Evolutionary conservation across 2,888 invertebrate species (phyloP).

Genomic region (Stictocephala bisonia): DNA sequence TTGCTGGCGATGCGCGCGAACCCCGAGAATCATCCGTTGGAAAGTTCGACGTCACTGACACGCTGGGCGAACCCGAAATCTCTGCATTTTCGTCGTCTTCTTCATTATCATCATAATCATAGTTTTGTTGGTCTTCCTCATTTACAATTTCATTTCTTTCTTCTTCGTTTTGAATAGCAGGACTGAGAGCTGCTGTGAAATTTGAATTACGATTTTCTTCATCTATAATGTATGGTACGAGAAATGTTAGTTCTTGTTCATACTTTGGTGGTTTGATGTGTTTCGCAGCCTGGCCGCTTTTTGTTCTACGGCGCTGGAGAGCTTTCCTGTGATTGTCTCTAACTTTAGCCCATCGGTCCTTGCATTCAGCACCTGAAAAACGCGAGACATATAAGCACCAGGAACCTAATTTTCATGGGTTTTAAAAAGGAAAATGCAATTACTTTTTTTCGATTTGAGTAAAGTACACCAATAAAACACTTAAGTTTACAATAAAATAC

Average conservation of each 20-base stretch:
- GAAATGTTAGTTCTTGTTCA: conserved; percentile 22
- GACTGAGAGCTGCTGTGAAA: too few relatives aligned
- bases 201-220: conserved; percentile 8
- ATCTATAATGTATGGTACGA: conserved; percentile 7
- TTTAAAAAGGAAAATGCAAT: too few relatives aligned
- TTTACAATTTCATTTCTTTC: not conserved
- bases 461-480: too few relatives aligned
- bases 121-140: not conserved
- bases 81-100: not conserved
- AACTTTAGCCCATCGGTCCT: conserved; percentile 21
- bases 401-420: too few relatives aligned
- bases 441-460: too few relatives aligned
- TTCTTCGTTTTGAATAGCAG: conserved; percentile 12
- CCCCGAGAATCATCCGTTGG: not conserved
- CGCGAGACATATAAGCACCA: too few relatives aligned
- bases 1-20: not conserved
- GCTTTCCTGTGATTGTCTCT: conserved; percentile 22
- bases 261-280: conserved; percentile 17
- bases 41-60: not conserved
- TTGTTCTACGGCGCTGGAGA: conserved; percentile 23
- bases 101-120: too few relatives aligned
- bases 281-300: not conserved
- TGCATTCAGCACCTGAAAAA: conserved; percentile 19
- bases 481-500: too few relatives aligned
- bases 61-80: not conserved